Evolutionary conservation across 2,113 vertebrate species (phyloP).

Genomic region (human (Homo sapiens)): DNA sequence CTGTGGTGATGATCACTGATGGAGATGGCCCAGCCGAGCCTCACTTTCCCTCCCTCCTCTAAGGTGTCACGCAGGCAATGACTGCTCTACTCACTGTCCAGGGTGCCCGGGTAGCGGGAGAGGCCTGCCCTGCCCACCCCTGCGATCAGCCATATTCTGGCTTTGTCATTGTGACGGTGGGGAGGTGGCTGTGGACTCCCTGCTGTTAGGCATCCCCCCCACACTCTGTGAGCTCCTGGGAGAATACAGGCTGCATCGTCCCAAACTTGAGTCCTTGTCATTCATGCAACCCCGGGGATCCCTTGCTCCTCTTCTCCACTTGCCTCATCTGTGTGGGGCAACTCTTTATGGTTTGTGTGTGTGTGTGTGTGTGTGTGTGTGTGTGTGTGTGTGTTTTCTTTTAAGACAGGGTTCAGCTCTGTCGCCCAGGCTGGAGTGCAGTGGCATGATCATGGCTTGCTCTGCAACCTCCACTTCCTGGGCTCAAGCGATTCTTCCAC

Average conservation of each 20-base stretch:
- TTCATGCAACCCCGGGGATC: background rate
- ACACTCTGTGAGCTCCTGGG: background rate
- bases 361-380: too few species aligned
- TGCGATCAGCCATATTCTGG: background rate
- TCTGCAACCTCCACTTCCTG: too few species aligned
- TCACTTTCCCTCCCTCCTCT: background rate
- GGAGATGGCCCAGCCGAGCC: background rate
- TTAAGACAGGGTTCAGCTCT: too few species aligned
- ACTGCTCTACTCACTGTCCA: background rate
- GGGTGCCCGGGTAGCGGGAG: accelerated
- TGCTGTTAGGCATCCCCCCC: background rate
- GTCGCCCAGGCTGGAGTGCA: too few species aligned
- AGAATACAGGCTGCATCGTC: accelerated
- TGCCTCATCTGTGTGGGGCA: background rate
- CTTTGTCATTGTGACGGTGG: background rate
- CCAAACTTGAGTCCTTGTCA: background rate
- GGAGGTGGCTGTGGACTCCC: background rate
- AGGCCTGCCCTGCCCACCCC: background rate
- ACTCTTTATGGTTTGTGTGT: too few species aligned
- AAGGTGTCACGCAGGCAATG: background rate
- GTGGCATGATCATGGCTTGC: too few species aligned
- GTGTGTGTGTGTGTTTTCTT: too few species aligned
- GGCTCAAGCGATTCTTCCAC: too few species aligned
- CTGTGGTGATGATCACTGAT: background rate
- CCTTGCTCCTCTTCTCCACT: background rate